Evolutionary conservation across 2,113 vertebrate genomes (phyloP).

Genomic region (Bucco capensis): DNA sequence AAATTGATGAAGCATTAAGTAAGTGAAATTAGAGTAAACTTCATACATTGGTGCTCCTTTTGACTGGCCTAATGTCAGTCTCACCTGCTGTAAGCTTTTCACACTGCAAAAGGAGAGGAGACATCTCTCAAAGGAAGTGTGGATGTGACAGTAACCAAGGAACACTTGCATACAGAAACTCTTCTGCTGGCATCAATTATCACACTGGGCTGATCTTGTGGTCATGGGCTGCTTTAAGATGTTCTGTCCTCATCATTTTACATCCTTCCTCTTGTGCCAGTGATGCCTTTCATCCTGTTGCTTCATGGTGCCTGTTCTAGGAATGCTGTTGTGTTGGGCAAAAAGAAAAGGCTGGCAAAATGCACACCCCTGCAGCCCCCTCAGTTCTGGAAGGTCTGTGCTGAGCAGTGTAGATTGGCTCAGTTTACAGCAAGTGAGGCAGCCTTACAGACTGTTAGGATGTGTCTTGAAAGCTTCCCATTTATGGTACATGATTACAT

Average conservation of each 20-base stretch:
- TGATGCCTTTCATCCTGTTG: not conserved
- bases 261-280: not conserved
- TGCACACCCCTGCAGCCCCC: fast-evolving
- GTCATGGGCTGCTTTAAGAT: not conserved
- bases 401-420: not conserved
- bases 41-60: not conserved
- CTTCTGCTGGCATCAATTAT: not conserved
- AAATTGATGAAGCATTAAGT: not conserved
- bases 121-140: not conserved
- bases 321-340: not conserved
- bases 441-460: not conserved
- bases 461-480: not conserved
- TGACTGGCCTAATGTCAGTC: not conserved
- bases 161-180: not conserved
- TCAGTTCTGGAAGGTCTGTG: not conserved
- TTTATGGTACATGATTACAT: not conserved
- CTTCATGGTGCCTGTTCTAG: not conserved
- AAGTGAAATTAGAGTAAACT: not conserved
- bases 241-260: not conserved
- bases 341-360: not conserved
- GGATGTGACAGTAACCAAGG: not conserved
- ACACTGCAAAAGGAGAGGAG: not conserved
- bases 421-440: not conserved
- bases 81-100: not conserved
- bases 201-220: not conserved